A percentile compares a stretch with the other conserved stretches of the same genome.
These are phyloP conservation scores for Podabrus alpinus DNA, from an alignment of 2,888 invertebrate species.

Conservation along the genomic window DNA sequence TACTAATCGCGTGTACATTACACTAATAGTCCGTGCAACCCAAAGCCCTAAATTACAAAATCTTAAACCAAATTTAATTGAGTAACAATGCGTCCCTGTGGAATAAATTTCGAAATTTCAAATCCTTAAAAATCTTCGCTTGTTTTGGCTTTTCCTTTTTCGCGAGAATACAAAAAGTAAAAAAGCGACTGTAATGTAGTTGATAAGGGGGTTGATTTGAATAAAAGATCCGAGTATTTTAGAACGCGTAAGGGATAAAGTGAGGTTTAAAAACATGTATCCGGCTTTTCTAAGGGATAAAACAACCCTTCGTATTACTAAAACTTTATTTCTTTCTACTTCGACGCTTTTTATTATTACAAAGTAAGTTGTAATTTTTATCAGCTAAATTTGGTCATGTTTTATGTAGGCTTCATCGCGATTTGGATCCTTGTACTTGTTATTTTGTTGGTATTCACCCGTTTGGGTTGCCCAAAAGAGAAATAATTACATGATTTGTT, in stretches of 20 bases:
- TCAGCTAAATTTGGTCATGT: neutral
- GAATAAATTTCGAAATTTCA: neutral
- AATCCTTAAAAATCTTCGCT: neutral
- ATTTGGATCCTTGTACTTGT: too few species aligned
- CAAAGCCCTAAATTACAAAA: constrained; percentile 10
- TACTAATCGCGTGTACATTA: constrained; percentile 40
- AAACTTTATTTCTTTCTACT: constrained; percentile 21
- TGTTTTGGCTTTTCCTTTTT: neutral
- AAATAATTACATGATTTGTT: too few species aligned
- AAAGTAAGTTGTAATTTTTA: neutral
- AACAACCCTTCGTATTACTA: constrained; percentile 25
- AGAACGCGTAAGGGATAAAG: constrained; percentile 18
- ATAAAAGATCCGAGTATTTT: constrained; percentile 25
- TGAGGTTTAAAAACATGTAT: constrained; percentile 29
- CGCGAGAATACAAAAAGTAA: neutral
- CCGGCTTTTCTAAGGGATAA: constrained; percentile 27
- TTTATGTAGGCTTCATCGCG: neutral
- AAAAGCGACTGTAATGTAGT: constrained; percentile 11
- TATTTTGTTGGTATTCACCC: too few species aligned
- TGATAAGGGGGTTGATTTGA: constrained; percentile 24
- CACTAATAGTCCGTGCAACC: constrained; percentile 33
- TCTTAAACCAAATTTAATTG: constrained; percentile 1
- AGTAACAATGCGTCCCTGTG: neutral
- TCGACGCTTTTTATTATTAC: constrained; percentile 5
- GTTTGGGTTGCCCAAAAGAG: too few species aligned